Evolutionary conservation across 2,888 invertebrate species (phyloP).

Genomic region (Hypomecis punctinalis): DNA sequence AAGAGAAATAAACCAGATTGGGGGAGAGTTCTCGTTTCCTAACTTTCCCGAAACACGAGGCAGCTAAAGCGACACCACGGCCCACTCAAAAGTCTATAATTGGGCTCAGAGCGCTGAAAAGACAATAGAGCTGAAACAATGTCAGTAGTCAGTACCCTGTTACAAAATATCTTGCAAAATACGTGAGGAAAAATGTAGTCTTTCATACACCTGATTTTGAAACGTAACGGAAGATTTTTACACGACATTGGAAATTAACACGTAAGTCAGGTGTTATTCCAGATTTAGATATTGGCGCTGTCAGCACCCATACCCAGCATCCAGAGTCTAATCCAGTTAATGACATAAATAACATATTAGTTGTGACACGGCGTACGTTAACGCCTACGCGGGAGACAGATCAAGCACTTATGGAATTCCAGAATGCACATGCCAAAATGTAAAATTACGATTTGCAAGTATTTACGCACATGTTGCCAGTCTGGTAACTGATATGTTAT

Average conservation of each 20-base stretch:
- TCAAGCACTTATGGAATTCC: constrained; percentile 41
- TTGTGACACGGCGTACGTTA: constrained; percentile 49
- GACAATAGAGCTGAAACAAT: background rate
- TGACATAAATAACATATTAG: constrained; percentile 52
- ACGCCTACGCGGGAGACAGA: constrained; percentile 36
- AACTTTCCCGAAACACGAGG: constrained; percentile 1
- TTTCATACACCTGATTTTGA: background rate
- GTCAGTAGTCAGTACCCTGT: background rate
- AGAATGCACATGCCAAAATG: constrained; percentile 37
- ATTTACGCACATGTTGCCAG: no score
- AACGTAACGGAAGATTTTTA: constrained; percentile 20
- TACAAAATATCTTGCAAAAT: background rate
- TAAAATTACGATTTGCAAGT: background rate
- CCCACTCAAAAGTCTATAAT: constrained; percentile 1
- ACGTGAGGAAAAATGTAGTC: background rate
- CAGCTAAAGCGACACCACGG: background rate
- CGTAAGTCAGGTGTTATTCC: constrained; percentile 56
- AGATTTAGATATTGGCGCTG: constrained; percentile 59
- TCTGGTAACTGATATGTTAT: no score
- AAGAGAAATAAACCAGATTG: background rate
- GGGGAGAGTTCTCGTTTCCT: background rate
- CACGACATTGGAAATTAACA: constrained; percentile 47
- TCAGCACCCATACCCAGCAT: constrained; percentile 42
- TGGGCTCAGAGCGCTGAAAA: constrained; percentile 10
- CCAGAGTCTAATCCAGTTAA: constrained; percentile 45